phyloP scores from a whole-genome alignment of 2,888 invertebrate genomes.

The Hypselothyrea guttata region DNA sequence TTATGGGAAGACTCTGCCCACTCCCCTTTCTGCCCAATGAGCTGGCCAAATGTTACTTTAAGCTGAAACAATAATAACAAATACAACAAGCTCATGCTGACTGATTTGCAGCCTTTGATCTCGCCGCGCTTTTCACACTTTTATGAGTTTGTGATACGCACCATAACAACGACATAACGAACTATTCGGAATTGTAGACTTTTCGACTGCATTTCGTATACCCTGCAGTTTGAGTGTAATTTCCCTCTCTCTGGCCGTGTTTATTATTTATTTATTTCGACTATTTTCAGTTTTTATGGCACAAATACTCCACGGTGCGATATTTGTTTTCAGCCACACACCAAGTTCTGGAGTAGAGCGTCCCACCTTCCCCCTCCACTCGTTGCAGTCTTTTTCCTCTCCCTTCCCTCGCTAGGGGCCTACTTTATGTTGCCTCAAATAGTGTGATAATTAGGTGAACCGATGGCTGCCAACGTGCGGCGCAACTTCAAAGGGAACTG shows the following conservation, averaged over 20 bases:
- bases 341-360: conserved; percentile 9
- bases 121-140: conserved; percentile 69
- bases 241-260: background rate
- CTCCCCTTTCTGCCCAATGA: too few relatives aligned
- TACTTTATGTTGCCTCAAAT: conserved; percentile 71
- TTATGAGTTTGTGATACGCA: conserved; percentile 71
- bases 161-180: conserved; percentile 58
- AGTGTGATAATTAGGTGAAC: conserved; percentile 77
- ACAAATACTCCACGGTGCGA: conserved; percentile 22
- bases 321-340: conserved; percentile 49
- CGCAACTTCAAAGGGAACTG: conserved; percentile 57
- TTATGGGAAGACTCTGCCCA: too few relatives aligned
- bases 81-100: conserved; percentile 7
- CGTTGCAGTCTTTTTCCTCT: background rate
- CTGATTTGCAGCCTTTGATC: conserved; percentile 54
- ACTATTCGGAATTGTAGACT: conserved; percentile 5
- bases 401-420: background rate
- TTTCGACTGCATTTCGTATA: conserved; percentile 41
- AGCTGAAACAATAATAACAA: background rate
- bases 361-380: too few relatives aligned
- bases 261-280: conserved; percentile 61
- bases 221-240: conserved; percentile 39
- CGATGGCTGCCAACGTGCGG: conserved; percentile 64
- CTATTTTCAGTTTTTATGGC: conserved; percentile 45
- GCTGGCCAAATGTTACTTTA: too few relatives aligned